Conservation (phyloP, 1,140 invertebrate species). For the Dufourea novaeangliae region DNA sequence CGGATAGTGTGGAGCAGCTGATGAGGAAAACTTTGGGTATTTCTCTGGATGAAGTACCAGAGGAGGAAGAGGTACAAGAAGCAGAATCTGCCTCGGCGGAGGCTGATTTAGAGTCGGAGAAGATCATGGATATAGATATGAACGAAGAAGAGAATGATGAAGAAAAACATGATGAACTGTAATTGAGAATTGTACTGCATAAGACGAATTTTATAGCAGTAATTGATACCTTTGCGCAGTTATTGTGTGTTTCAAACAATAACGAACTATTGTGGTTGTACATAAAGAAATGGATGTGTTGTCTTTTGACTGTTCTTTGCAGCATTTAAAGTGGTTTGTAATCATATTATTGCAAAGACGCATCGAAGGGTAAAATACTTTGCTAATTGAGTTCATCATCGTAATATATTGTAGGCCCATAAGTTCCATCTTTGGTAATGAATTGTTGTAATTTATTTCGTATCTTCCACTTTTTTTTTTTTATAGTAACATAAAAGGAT, state of each 20-base stretch:
- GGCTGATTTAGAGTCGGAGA: constrained; percentile 83
- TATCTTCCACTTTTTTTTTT: constrained; percentile 68
- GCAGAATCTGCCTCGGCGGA: constrained; percentile 73
- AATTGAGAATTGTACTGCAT: constrained; percentile 32
- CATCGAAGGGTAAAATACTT: constrained; percentile 10
- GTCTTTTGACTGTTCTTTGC: constrained; percentile 15
- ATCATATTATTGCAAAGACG: neutral
- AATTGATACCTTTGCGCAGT: constrained; percentile 2
- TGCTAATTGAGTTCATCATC: constrained; percentile 14
- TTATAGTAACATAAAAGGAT: constrained; percentile 54
- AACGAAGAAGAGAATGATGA: constrained; percentile 78
- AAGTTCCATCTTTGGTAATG: constrained; percentile 5
- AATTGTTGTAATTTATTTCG: constrained; percentile 62
- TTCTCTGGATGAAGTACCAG: constrained; percentile 87
- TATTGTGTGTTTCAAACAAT: constrained; percentile 11
- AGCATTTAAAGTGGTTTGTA: constrained; percentile 15
- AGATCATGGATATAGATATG: constrained; percentile 80
- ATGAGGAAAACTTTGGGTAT: constrained; percentile 92
- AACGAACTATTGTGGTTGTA: constrained; percentile 31
- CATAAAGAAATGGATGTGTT: neutral
- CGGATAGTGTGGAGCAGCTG: constrained; percentile 92
- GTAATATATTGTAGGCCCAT: constrained; percentile 11
- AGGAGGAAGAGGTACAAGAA: constrained; percentile 83
- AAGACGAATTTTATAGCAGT: constrained; percentile 43
- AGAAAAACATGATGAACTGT: constrained; percentile 76